These are phyloP conservation scores for Chaenocephalus aceratus DNA, from an alignment of 2,113 vertebrate genomes.

Conservation along the genomic window DNA sequence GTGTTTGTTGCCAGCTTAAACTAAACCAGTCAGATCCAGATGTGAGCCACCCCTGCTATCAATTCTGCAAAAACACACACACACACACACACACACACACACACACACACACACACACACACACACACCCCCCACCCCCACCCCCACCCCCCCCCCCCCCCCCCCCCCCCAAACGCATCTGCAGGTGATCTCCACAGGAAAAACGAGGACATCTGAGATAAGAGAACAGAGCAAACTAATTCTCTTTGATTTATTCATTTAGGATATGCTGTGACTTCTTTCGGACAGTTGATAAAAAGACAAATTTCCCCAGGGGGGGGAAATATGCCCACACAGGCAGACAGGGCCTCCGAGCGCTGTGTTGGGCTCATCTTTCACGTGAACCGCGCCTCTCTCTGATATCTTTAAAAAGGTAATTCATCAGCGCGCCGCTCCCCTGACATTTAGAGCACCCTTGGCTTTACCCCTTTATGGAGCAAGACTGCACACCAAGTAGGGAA, in stretches of 20 bases:
- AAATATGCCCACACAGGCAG: constrained; percentile 58
- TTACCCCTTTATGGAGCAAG: constrained; percentile 79
- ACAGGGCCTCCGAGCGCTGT: constrained; percentile 54
- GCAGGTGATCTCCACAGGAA: constrained; percentile 70
- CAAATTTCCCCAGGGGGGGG: constrained; percentile 78
- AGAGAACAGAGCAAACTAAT: constrained; percentile 75
- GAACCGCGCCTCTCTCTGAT: constrained; percentile 72
- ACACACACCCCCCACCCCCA: too few species aligned
- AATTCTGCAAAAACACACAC: constrained; percentile 11
- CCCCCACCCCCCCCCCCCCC: too few species aligned
- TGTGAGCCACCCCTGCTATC: constrained; percentile 47
- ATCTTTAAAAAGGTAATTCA: constrained; percentile 85
- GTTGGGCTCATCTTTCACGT: constrained; percentile 79
- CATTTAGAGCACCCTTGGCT: constrained; percentile 81
- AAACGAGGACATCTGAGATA: constrained; percentile 78
- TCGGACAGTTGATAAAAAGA: constrained; percentile 87
- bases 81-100: neutral
- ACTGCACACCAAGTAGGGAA: constrained; percentile 77
- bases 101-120: too few species aligned
- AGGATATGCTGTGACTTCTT: constrained; percentile 73
- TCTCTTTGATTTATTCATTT: constrained; percentile 82
- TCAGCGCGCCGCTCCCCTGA: constrained; percentile 79
- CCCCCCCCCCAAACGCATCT: constrained; percentile 28
- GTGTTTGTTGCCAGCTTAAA: constrained; percentile 20
- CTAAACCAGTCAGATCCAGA: constrained; percentile 21